Percentiles rank a stretch among this genome's conserved stretches.
Evolutionary conservation across 2,113 vertebrate species (phyloP).

Genomic region (Oriolus oriolus): DNA sequence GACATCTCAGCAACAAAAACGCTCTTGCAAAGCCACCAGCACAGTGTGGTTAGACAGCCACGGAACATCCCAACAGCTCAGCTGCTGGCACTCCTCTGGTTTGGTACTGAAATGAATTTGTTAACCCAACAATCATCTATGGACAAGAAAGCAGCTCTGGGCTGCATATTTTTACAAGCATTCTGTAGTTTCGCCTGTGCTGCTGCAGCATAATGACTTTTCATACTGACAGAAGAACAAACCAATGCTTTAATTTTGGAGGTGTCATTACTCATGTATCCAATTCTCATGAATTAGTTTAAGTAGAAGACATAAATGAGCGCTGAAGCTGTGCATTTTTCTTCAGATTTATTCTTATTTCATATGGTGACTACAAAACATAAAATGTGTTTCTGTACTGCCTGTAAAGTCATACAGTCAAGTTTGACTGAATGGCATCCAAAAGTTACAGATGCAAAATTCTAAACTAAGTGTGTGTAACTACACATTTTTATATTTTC

Average conservation of each 20-base stretch:
- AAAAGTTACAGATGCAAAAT: background rate
- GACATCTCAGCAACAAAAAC: background rate
- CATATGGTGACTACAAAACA: background rate
- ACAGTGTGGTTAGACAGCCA: background rate
- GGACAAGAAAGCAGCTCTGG: background rate
- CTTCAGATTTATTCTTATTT: background rate
- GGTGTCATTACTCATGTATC: background rate
- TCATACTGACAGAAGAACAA: background rate
- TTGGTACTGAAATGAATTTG: background rate
- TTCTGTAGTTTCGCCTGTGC: background rate
- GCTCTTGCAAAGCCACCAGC: background rate
- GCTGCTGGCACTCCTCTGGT: background rate
- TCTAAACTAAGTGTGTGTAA: background rate
- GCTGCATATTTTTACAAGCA: background rate
- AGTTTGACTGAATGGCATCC: background rate
- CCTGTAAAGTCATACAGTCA: background rate
- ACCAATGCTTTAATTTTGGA: background rate
- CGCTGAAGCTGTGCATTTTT: background rate
- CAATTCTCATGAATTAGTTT: background rate
- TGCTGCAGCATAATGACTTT: background rate
- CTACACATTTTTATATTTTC: background rate
- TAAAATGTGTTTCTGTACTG: background rate
- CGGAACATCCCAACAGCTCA: background rate
- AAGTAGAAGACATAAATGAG: background rate
- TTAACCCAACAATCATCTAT: background rate